phyloP scores from a whole-genome alignment of 2,797 vertebrate genomes.

The Sebastes diploproa region DNA sequence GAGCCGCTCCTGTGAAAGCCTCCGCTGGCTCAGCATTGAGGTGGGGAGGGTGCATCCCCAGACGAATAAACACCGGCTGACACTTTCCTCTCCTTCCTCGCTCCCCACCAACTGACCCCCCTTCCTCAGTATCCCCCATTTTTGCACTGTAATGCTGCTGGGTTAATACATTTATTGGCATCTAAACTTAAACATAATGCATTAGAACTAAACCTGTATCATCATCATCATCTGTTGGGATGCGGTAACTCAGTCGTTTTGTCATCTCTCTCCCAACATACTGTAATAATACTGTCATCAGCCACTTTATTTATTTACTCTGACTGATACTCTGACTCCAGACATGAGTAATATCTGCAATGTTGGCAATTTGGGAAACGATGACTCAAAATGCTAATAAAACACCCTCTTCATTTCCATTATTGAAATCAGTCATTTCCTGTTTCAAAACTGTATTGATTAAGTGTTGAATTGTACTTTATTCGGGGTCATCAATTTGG shows the following conservation, averaged over 20 bases:
- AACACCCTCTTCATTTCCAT: neutral
- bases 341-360: neutral
- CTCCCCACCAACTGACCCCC: neutral
- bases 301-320: neutral
- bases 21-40: conserved; percentile 39
- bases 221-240: neutral
- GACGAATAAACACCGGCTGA: conserved; percentile 36
- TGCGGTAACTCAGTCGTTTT: neutral
- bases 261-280: neutral
- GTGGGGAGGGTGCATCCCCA: conserved; percentile 11
- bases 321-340: neutral
- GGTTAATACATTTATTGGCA: neutral
- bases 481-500: neutral
- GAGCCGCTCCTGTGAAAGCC: conserved; percentile 57
- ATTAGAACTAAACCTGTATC: neutral
- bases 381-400: neutral
- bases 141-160: neutral
- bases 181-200: neutral
- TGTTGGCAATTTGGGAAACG: neutral
- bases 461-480: neutral
- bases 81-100: neutral
- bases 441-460: neutral
- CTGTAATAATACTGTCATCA: neutral
- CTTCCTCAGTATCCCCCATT: neutral
- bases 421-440: neutral